Evolutionary conservation across 2,888 invertebrate species (phyloP), one percentile per base, ranked within the genome.

Genomic region (Temnothorax unifasciatus): DNA sequence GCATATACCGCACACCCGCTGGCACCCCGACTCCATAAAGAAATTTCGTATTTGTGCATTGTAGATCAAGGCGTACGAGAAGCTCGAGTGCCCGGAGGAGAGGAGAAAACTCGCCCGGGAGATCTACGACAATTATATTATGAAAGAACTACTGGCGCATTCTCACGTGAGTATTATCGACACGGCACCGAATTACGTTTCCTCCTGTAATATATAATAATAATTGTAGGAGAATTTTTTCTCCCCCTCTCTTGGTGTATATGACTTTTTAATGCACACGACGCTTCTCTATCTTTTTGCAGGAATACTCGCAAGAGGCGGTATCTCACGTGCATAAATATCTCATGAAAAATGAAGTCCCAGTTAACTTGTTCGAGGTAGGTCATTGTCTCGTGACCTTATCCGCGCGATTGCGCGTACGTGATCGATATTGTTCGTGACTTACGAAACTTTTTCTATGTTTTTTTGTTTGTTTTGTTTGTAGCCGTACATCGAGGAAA

Each of bases 41-140:
- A 71, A 85, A 87, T 87, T 71, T 84, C 77, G 83, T 81, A 76
- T 87, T 90, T 87, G 83, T 88, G 86, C 81, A 87, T 96, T 96
- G 86, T 97, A 99, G 99, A 99, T 99, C 95, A 99, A 99, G 96
- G 97, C 97, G 95, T 99, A 98, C 96, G 99, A 99, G 96, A 99
- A 99, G 96, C 96, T 99, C 95, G 99, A 99, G 96, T 98, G 98
- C 93, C 97, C 98, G 88, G 99, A 99, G 93, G 99, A 99, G 94
- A 96, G 99, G 94, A 97, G 98, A 96, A 98, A 98, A 95, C 97
- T 98, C 93, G 99, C 99, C 87, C 97, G 98, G 94, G 99, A 99
- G 95, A 99, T 99, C 94, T 99, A 99, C 96, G 99, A 99, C 96
- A 99, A 99, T 96, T 99, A 99, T 96, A 99, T 99, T 95, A 99